Base-by-base conservation (phyloP, 2,797 vertebrate genomes). In the Denticeps clupeoides region DNA sequence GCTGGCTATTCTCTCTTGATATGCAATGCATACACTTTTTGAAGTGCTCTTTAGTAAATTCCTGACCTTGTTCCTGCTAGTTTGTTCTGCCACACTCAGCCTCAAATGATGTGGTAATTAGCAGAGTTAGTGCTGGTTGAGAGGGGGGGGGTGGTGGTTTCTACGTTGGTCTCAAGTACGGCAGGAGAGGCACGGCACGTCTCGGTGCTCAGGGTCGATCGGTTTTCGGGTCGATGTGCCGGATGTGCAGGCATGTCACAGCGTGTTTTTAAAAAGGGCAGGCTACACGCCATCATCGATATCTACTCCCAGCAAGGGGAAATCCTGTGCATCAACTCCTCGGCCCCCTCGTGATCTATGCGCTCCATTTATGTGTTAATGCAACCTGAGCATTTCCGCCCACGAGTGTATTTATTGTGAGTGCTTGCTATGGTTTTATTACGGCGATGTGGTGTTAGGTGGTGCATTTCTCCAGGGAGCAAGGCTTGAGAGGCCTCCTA, bases 401-500 rank as follows among this genome's bases (percentile, higher is more conserved):
- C 47, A 49, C 45, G 47, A 58, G 19, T 43, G 50, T 57, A 53
- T 57, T 35, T 55, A 38, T 53, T 42, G 18, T 41, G 23, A 49
- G 43, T 57, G 49, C 62, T 18, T 37, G 43, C 31, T 41, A 51
- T 55, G 51, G 49, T 59, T 22, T 57, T 51, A 49, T 55, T 48
- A 53, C 25, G 45, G 49, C 56, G 56, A 43, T 47, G 47, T 26
- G 47, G 49, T 54, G 47, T 69, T 74, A 68, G 71, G 74, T 74
- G 68, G 53, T 67, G 69, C 29, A 45, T 78, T 78, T 79, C 83
- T 80, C 65, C 57, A 79, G 81, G 83, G 82, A 77, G 70, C 47
- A 24, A 73, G 81, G 81, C 77, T 81, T 81, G 68, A 79, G 77
- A 78, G 78, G 75, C 69, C 65, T 67, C 62, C 69, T 78, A 81